A percentile compares a stretch with the other conserved stretches of the same genome.
Evolutionary conservation across 30 jellyfish, hydroid and myxozoan genomes (phyloP).

Genomic region (Pelagia noctiluca): DNA sequence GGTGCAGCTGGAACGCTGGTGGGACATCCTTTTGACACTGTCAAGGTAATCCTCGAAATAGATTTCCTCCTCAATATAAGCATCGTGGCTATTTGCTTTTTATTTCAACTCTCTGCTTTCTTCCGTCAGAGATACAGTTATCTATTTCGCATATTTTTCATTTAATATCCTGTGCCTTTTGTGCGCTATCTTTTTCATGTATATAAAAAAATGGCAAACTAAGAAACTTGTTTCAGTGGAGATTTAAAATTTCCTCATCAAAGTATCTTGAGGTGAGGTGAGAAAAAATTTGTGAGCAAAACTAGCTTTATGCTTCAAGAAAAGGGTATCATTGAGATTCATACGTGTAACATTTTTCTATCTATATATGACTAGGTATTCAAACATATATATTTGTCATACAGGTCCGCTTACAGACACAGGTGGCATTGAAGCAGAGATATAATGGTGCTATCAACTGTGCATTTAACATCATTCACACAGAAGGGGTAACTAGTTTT

Average conservation of each 20-base stretch:
- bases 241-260: too few species aligned
- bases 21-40: slow-evolving; percentile 97
- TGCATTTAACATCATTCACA: slow-evolving; percentile 58
- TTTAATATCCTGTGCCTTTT: too few species aligned
- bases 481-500: slow-evolving; percentile 71
- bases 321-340: too few species aligned
- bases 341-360: neutral
- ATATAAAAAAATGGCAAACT: neutral
- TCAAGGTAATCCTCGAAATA: slow-evolving; percentile 59
- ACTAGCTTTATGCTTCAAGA: neutral
- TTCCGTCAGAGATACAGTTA: neutral
- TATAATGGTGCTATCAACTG: slow-evolving; percentile 75
- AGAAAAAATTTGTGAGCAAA: neutral
- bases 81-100: neutral
- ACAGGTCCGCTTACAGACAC: slow-evolving; percentile 86
- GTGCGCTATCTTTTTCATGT: neutral
- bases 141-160: too few species aligned
- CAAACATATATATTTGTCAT: neutral
- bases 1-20: slow-evolving; percentile 93
- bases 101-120: neutral
- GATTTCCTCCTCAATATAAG: neutral
- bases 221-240: neutral
- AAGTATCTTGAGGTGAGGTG: neutral
- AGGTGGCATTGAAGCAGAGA: slow-evolving; percentile 35
- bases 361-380: neutral